A percentile compares a stretch with the other conserved stretches of the same genome.
These are phyloP conservation scores for Cyaniris semiargus DNA, from an alignment of 2,888 invertebrate species.

Conservation along the genomic window DNA sequence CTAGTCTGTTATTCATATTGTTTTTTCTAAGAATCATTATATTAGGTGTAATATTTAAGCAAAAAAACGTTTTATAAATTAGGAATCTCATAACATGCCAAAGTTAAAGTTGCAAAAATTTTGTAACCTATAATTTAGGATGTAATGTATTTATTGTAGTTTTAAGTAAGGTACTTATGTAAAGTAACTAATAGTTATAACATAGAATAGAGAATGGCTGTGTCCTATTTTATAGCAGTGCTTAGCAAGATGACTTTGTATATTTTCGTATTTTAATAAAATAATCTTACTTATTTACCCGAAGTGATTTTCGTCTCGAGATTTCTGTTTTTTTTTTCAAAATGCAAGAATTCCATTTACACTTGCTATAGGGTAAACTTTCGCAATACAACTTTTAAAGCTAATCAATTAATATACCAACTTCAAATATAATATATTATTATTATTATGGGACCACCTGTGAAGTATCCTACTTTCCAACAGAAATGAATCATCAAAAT, in stretches of 20 bases:
- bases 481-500: too few species aligned
- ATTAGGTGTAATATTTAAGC: too few species aligned
- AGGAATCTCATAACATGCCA: not conserved
- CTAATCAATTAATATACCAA: too few species aligned
- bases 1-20: not conserved
- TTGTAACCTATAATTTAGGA: not conserved
- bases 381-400: too few species aligned
- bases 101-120: not conserved
- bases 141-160: conserved; percentile 1
- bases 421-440: too few species aligned
- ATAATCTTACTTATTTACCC: not conserved
- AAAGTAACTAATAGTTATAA: not conserved
- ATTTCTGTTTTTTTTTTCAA: too few species aligned
- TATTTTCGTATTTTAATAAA: conserved; percentile 10
- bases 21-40: not conserved
- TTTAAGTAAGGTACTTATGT: not conserved
- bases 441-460: too few species aligned
- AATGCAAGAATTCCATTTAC: too few species aligned
- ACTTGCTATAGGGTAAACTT: too few species aligned
- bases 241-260: not conserved
- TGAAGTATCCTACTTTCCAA: too few species aligned
- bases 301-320: too few species aligned
- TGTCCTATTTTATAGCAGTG: not conserved
- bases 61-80: not conserved
- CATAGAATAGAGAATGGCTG: not conserved